A percentile compares a stretch with the other conserved stretches of the same genome.
Conservation (phyloP, 2,113 vertebrate genomes). For the Pygathrix nemaeus region DNA sequence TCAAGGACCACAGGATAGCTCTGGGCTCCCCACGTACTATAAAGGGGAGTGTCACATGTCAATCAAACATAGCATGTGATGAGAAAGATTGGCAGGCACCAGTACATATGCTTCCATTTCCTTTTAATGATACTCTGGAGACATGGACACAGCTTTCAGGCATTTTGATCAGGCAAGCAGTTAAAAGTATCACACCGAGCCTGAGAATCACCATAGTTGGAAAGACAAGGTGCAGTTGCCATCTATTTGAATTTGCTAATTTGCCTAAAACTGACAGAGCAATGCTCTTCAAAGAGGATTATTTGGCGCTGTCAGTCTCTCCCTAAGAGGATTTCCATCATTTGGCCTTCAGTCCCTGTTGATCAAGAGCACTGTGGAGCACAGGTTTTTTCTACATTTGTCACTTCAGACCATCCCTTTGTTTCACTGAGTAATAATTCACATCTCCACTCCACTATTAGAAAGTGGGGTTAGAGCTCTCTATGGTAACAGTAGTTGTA, state of each 20-base stretch:
- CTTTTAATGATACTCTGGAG: conserved; percentile 57
- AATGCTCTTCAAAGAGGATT: conserved; percentile 51
- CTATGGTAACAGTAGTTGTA: background rate
- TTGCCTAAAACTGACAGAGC: conserved; percentile 63
- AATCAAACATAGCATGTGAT: conserved; percentile 18
- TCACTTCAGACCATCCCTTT: conserved; percentile 52
- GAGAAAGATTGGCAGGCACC: conserved; percentile 53
- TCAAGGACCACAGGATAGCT: background rate
- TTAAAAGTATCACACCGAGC: conserved; percentile 43
- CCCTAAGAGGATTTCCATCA: conserved; percentile 54
- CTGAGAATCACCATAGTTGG: conserved; percentile 20
- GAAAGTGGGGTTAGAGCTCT: background rate
- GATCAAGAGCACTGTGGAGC: conserved; percentile 25
- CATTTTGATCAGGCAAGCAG: conserved; percentile 49
- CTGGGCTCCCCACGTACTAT: conserved; percentile 10
- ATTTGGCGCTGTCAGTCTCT: conserved; percentile 28
- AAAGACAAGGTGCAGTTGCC: conserved; percentile 54
- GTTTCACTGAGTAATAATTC: conserved; percentile 7
- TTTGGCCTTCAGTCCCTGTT: conserved; percentile 20
- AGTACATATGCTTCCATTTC: conserved; percentile 17
- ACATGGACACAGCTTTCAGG: background rate
- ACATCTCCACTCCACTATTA: background rate
- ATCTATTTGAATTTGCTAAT: conserved; percentile 66
- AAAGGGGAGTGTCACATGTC: conserved; percentile 59
- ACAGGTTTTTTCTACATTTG: background rate